Conservation (phyloP, 1,140 invertebrate species). For the Drosophila bipectinata region DNA sequence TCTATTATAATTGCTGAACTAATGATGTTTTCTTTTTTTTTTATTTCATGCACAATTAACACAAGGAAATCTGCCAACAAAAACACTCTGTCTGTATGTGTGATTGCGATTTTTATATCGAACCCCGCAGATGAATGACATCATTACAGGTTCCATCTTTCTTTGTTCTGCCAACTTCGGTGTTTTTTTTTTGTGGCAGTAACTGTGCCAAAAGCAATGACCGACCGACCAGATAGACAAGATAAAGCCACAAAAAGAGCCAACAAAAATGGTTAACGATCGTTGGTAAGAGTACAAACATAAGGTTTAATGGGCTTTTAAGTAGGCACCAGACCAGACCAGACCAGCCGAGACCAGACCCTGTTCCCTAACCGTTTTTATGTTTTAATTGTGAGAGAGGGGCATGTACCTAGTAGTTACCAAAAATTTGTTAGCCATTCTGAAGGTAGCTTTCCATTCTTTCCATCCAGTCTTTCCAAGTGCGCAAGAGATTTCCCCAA, state of each 20-base stretch:
- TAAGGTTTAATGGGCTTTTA: slow-evolving; percentile 64
- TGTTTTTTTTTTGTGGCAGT: slow-evolving; percentile 49
- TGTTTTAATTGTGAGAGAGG: slow-evolving; percentile 35
- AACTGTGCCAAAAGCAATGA: slow-evolving; percentile 71
- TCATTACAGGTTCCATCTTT: slow-evolving; percentile 53
- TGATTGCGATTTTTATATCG: slow-evolving; percentile 46
- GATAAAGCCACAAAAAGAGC: slow-evolving; percentile 45
- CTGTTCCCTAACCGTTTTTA: slow-evolving; percentile 28
- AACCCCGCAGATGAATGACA: slow-evolving; percentile 72
- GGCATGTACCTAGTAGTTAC: not conserved
- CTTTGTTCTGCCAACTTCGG: slow-evolving; percentile 41
- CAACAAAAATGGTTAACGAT: slow-evolving; percentile 36
- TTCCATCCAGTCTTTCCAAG: not conserved
- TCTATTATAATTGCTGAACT: slow-evolving; percentile 43
- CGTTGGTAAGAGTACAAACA: slow-evolving; percentile 13
- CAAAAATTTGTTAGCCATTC: slow-evolving; percentile 17
- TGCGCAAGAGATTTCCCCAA: slow-evolving; percentile 50
- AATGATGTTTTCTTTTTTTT: slow-evolving; percentile 46
- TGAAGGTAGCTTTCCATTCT: slow-evolving; percentile 4
- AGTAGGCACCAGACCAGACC: slow-evolving; percentile 40
- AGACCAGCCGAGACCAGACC: not conserved
- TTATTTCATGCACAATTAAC: slow-evolving; percentile 62
- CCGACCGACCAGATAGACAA: slow-evolving; percentile 50
- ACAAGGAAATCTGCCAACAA: slow-evolving; percentile 24
- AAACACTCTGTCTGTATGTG: slow-evolving; percentile 4